phyloP scores from a whole-genome alignment of 1,140 invertebrate genomes.

The Trachymyrmex septentrionalis region DNA sequence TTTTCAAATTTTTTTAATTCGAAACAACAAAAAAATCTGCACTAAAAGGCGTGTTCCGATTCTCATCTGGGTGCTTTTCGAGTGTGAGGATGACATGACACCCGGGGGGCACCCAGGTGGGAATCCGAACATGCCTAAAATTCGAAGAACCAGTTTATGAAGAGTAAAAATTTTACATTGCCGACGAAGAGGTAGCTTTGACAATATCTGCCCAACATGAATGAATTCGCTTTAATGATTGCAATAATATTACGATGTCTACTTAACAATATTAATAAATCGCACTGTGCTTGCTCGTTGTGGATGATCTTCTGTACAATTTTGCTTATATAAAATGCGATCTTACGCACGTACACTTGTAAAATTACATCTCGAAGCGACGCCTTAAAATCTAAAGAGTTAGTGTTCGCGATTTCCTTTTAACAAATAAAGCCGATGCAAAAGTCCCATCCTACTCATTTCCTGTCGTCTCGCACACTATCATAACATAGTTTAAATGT shows the following conservation, averaged over 20 bases:
- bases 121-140: no score
- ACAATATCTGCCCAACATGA: neutral
- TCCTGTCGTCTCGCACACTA: neutral
- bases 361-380: constrained; percentile 44
- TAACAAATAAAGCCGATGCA: constrained; percentile 25
- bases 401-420: constrained; percentile 22
- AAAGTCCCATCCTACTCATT: neutral
- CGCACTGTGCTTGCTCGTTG: neutral
- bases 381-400: constrained; percentile 29
- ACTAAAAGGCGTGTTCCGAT: no score
- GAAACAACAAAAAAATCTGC: no score
- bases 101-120: no score
- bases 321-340: neutral
- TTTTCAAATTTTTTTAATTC: no score
- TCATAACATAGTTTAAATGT: constrained; percentile 9
- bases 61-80: no score
- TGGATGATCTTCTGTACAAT: constrained; percentile 6
- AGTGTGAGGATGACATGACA: no score
- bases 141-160: no score
- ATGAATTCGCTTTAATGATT: neutral
- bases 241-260: constrained; percentile 28
- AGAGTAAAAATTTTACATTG: neutral
- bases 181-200: neutral
- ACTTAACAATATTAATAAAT: constrained; percentile 31
- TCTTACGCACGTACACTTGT: neutral